These are phyloP conservation scores for Thamnophis elegans DNA, from an alignment of 2,797 vertebrate genomes.

Conservation along the genomic window DNA sequence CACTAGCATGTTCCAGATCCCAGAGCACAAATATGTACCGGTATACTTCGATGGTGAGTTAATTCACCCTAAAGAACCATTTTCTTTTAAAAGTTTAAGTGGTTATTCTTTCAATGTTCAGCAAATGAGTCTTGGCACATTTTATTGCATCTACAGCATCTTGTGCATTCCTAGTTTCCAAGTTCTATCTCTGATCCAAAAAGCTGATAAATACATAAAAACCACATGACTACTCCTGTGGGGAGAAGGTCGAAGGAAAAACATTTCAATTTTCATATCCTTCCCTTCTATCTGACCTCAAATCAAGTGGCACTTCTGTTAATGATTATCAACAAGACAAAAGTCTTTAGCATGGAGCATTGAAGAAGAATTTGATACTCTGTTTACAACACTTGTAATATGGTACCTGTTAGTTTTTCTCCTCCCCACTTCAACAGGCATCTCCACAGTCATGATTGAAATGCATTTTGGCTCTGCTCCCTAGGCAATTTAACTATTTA, in stretches of 20 bases:
- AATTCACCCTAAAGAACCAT: constrained; percentile 13
- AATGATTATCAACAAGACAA: constrained; percentile 71
- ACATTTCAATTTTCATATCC: constrained; percentile 50
- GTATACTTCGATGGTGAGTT: background rate
- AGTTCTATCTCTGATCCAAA: constrained; percentile 30
- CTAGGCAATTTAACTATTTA: constrained; percentile 69
- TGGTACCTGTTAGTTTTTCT: constrained; percentile 63
- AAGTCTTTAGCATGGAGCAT: constrained; percentile 67
- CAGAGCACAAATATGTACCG: background rate
- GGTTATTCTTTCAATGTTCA: constrained; percentile 70
- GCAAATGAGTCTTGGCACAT: constrained; percentile 54
- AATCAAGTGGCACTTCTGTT: constrained; percentile 65
- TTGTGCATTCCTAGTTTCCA: constrained; percentile 43
- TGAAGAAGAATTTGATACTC: constrained; percentile 73
- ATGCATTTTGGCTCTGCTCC: constrained; percentile 69
- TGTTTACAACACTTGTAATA: constrained; percentile 71
- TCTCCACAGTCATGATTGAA: constrained; percentile 69
- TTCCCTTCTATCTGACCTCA: constrained; percentile 54
- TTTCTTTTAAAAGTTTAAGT: constrained; percentile 51
- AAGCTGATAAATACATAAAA: constrained; percentile 58
- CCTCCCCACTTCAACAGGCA: constrained; percentile 62
- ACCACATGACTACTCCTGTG: constrained; percentile 21
- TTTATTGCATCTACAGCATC: constrained; percentile 57
- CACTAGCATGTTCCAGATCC: background rate
- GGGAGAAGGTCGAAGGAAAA: constrained; percentile 62